Percentiles rank a stretch among this genome's conserved stretches.
These are phyloP conservation scores for Drosophila rellima DNA, from an alignment of 2,888 invertebrate genomes.

Conservation along the genomic window DNA sequence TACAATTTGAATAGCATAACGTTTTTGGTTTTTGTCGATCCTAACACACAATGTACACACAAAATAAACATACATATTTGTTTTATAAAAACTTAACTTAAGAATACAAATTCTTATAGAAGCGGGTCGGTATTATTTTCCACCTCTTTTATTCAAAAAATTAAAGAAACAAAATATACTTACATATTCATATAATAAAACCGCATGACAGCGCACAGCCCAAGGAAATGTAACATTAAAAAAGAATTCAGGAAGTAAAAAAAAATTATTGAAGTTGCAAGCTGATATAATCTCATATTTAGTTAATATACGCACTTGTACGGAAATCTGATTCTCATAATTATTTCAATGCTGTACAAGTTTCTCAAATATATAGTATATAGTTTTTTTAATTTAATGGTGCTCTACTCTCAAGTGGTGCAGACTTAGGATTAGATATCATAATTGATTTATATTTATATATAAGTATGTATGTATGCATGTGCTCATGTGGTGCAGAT, in stretches of 20 bases:
- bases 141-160: conserved; percentile 4
- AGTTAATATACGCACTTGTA: conserved; percentile 13
- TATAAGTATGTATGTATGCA: conserved; percentile 12
- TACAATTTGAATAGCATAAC: conserved; percentile 76
- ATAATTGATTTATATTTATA: conserved; percentile 21
- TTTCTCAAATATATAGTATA: conserved; percentile 3
- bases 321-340: conserved; percentile 18
- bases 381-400: conserved; percentile 10
- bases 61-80: conserved; percentile 19
- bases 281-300: conserved; percentile 46
- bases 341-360: conserved; percentile 43
- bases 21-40: conserved; percentile 70
- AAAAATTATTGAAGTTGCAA: conserved; percentile 17
- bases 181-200: conserved; percentile 28
- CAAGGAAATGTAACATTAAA: conserved; percentile 62
- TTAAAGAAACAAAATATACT: conserved; percentile 8
- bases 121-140: conserved; percentile 27
- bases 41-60: conserved; percentile 38
- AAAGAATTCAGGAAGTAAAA: conserved; percentile 7
- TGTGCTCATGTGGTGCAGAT: conserved; percentile 37
- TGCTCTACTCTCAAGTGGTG: conserved; percentile 38
- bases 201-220: conserved; percentile 74
- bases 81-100: conserved; percentile 31
- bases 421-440: conserved; percentile 57
- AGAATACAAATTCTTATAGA: conserved; percentile 36